Evolutionary conservation across 2,888 invertebrate genomes (phyloP), one percentile per base, ranked within the genome.

Genomic region (Troides helena): DNA sequence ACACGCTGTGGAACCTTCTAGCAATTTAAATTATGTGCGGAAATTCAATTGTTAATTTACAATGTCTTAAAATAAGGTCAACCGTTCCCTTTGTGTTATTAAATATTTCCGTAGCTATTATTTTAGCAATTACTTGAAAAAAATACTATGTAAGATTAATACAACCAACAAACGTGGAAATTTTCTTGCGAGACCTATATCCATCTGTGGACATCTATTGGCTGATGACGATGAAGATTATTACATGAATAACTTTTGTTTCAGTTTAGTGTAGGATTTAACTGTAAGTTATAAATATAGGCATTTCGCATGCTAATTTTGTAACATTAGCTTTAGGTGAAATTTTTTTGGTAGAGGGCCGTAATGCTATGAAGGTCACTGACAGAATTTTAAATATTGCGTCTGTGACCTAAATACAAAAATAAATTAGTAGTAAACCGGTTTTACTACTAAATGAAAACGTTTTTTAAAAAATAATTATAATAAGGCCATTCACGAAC

Each of bases 321-420:
- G 63, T 62, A 62, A 61, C 36, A 46, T 21, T 21, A 61, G 23
- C 43, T 53, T 56, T 57, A 50, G 46, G 58, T 61, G 43, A 69
- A 61, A 39, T 36, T 56, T 59, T 60, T 39, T 71, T 68, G 65
- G 57, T 43, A 18, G 39, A 62, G 56, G 62, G 60, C 62, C 36
- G 50, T 23, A 59, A 62, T 62, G 60, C 57, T 17, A n/a, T 14
- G 64, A 68, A 67, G 58, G 70, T 67, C 69, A 50, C 61, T 60
- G 39, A 57, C 66, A 67, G 69, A 65, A 65, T 67, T 68, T 71
- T 68, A 68, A 68, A 70, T 67, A 67, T 70, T 56, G 60, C 65
- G 65, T 66, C 64, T 65, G 64, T 71, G 67, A 63, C 72, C 71
- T 65, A 66, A 65, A 66, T 69, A 71, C 70, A 65, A 67, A 65